Base-by-base conservation (phyloP, 2,113 vertebrate species). In the Mystacornis crossleyi region DNA sequence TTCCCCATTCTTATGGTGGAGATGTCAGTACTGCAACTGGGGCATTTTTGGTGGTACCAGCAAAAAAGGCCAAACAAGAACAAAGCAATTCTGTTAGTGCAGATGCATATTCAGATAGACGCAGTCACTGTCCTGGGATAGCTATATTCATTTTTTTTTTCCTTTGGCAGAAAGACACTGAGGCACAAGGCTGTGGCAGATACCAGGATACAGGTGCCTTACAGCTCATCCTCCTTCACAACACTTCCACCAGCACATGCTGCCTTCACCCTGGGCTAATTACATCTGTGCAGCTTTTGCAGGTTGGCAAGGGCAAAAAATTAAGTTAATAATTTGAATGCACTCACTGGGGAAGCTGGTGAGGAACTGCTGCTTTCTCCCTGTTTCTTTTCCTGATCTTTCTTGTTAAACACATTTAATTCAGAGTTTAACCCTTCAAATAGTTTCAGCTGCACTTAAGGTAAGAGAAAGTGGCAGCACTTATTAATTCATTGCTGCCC, bases 401-500 rank as follows among this genome's bases (percentile, higher is more conserved):
- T 53, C 66, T 58, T 67, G 47, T 81, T 74, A 34, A 89, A 70
- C 36, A 53, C 40, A 28, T 78, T 90, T 54, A 75, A 72, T 81
- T 85, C 73, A 73, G 82, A 86, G 17, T 86, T 95, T 69, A 85
- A 94, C 57, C 51, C 75, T 84, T 51, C 66, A 50, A 67, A 74
- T 20, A 53, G 33, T 65, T 91, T 89, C 74, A 90, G 74, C 84
- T 81, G n/a, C 57, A 40, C 53, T 88, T 18, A 73, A 65, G 79
- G 69, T 57, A 81, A 54, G 75, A 81, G 81, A 61, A 93, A 93
- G 55, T 50, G 84, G 73, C 87, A 83, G 69, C 70, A 82, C 88
- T 96, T 96, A 83, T 12, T 91, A 97, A 97, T 94, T 97, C 95
- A 95, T 95, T 97, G 95, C 97, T 97, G 97, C 96, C 97, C 96